phyloP scores from a whole-genome alignment of 2,797 vertebrate species.

The Loris lydekkerianus region DNA sequence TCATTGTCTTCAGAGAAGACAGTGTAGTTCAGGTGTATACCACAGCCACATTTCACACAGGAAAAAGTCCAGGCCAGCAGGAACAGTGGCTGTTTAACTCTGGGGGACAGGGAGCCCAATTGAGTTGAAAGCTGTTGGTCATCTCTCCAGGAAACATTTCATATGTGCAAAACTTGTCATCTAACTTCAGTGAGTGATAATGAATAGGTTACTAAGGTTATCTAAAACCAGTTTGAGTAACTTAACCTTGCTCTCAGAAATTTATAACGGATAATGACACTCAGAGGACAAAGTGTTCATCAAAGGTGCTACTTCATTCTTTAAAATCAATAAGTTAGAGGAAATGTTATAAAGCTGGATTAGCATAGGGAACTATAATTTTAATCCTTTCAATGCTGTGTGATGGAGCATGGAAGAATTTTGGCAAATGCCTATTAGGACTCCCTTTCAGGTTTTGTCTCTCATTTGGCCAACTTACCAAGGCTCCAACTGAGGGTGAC shows the following conservation, averaged over 20 bases:
- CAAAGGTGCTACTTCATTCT: neutral
- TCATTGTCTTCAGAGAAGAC: neutral
- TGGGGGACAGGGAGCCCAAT: neutral
- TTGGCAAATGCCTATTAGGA: slow-evolving; percentile 30
- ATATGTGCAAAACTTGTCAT: neutral
- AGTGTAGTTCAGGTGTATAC: neutral
- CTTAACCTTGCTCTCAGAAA: neutral
- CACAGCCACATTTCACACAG: neutral
- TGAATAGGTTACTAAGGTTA: neutral
- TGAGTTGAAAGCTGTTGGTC: neutral
- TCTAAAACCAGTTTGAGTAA: neutral
- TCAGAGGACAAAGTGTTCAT: slow-evolving; percentile 20
- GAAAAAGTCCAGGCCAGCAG: neutral
- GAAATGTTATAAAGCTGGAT: neutral
- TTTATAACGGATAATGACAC: neutral
- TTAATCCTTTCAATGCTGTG: neutral
- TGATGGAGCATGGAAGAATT: slow-evolving; percentile 2
- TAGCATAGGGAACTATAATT: neutral
- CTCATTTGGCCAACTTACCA: slow-evolving; percentile 50
- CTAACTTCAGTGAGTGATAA: neutral
- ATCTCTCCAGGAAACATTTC: neutral
- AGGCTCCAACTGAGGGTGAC: slow-evolving; percentile 67
- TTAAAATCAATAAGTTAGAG: neutral
- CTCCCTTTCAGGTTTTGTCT: slow-evolving; percentile 65
- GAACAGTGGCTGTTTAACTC: neutral